These are phyloP conservation scores for Lepilemur septentrionalis DNA, from an alignment of 2,797 vertebrate genomes.

Conservation along the genomic window DNA sequence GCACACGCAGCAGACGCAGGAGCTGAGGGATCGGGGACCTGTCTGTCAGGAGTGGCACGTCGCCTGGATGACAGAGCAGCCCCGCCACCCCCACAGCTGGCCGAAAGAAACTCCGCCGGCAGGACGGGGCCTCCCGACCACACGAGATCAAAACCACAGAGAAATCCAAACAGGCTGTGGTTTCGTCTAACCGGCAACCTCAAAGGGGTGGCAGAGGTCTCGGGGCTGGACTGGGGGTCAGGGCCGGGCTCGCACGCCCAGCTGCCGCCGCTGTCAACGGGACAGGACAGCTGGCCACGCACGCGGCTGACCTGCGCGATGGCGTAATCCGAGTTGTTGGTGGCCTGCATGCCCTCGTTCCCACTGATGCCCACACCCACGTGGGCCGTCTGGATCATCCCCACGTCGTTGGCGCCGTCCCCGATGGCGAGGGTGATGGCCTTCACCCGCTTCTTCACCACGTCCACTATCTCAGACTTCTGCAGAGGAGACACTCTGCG, in stretches of 20 bases:
- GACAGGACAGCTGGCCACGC: background rate
- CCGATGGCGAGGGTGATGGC: conserved; percentile 98
- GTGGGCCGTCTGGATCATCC: conserved; percentile 99
- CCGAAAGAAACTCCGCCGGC: conserved; percentile 33
- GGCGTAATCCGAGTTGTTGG: conserved; percentile 98
- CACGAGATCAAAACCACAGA: background rate
- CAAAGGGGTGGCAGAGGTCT: conserved; percentile 10
- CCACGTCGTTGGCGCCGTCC: conserved; percentile 98
- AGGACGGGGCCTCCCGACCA: background rate
- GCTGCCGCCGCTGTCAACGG: background rate
- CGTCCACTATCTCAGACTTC: conserved; percentile 99
- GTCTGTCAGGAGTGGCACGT: background rate
- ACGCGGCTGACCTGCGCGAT: conserved; percentile 94
- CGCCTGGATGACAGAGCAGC: background rate
- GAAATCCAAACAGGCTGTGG: background rate
- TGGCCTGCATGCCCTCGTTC: conserved; percentile 99
- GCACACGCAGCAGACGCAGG: accelerated
- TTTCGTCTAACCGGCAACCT: background rate
- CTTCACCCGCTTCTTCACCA: conserved; percentile 98
- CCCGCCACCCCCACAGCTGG: background rate
- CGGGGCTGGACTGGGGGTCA: background rate
- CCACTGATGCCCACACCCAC: conserved; percentile 98
- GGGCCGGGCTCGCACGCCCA: accelerated
- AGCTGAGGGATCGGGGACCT: background rate
- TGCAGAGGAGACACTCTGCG: conserved; percentile 97